Evolutionary conservation across 2,888 invertebrate species (phyloP), one percentile per base, ranked within the genome.

Genomic region (Sinhomidia bicolor): DNA sequence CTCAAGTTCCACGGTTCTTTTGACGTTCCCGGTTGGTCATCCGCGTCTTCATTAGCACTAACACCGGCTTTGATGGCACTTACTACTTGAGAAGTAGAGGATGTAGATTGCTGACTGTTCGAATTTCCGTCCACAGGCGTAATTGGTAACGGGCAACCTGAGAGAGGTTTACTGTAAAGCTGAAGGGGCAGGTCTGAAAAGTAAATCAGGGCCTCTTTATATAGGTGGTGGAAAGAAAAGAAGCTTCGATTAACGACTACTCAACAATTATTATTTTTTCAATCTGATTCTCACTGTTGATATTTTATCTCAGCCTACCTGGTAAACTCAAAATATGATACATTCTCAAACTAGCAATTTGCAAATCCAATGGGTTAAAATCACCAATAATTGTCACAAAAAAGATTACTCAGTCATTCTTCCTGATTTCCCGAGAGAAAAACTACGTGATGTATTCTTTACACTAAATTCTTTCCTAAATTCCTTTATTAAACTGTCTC

Each of bases 251-350:
- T 47, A 47, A 2, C 10, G 14, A 47, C 10, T 47, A 47, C 2
- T 10, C 10, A 47, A 2, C 23, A 7, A 23, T 60, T 9, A 23
- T 60, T 20, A 60, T 60, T 54, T 32, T 32, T 29, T 65, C 6
- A n/a, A n/a, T n/a, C n/a, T 65, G 29, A 65, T 65, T 26, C 4
- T 41, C 4, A 4, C 41, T 41, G 41, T n/a, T n/a, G 12, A 17
- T 51, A n/a, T 9, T 36, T 36, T 36, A 51, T 12, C 44, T 51
- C n/a, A 14, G 17, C 12, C 14, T 65, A 85, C 79, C 68, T 65
- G 65, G 79, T n/a, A 85, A 5, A 36, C 12, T 4, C 17, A 80
- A 26, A 65, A 85, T 41, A 41, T 80, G 85, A 20, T 44, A 80
- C 79, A 85, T 85, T 71, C 36, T 80, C 74, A 32, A 41, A 32